phyloP scores from a whole-genome alignment of 2,797 vertebrate genomes.

The Rhinogobio ventralis region DNA sequence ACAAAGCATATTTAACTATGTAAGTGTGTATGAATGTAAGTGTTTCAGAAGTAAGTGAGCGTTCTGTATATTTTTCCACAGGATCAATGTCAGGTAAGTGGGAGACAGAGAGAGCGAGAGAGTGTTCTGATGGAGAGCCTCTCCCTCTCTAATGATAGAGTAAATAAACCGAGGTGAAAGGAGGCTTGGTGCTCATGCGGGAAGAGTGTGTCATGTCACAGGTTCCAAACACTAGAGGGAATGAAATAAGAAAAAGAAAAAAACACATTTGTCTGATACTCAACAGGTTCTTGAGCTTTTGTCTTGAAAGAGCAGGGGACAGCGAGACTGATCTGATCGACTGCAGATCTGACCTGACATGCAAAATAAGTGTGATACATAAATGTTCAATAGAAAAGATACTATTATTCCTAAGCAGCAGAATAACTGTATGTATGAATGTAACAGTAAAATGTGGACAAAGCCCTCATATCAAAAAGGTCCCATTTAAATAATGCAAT shows the following conservation, averaged over 20 bases:
- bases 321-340: background rate
- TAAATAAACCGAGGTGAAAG: constrained; percentile 83
- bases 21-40: constrained; percentile 46
- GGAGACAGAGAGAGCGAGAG: constrained; percentile 65
- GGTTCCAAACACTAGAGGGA: constrained; percentile 75
- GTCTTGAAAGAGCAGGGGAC: no score
- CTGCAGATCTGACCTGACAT: background rate
- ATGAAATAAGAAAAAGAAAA: constrained; percentile 19
- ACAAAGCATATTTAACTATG: constrained; percentile 25
- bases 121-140: constrained; percentile 75
- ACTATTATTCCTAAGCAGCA: background rate
- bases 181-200: constrained; percentile 77
- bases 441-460: background rate
- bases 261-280: constrained; percentile 36
- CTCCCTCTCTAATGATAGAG: constrained; percentile 80
- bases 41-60: constrained; percentile 43
- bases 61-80: constrained; percentile 52
- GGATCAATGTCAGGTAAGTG: constrained; percentile 55
- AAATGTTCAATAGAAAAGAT: background rate
- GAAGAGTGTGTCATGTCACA: constrained; percentile 78
- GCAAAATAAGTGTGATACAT: background rate
- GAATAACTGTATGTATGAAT: background rate
- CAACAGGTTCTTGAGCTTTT: constrained; percentile 22
- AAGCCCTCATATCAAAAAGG: no score
- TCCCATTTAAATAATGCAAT: no score